Evolutionary conservation across 2,797 vertebrate genomes (phyloP).

Genomic region (Eospalax fontanierii): DNA sequence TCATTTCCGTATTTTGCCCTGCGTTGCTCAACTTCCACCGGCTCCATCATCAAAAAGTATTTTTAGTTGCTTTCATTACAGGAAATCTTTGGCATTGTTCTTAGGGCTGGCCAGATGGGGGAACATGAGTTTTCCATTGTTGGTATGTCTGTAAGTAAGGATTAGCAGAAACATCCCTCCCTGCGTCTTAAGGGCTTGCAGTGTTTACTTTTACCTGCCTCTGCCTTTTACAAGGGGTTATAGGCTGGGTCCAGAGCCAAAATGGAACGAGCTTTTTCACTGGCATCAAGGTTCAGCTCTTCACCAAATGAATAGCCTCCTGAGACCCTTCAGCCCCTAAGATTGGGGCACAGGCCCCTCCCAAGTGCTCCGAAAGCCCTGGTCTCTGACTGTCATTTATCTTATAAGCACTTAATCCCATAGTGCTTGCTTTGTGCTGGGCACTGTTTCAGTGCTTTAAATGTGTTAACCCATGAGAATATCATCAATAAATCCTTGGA

Average conservation of each 20-base stretch:
- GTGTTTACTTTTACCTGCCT: neutral
- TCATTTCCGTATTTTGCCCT: conserved; percentile 80
- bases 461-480: neutral
- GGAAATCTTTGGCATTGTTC: conserved; percentile 80
- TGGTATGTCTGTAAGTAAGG: conserved; percentile 27
- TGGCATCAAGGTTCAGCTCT: too few species aligned
- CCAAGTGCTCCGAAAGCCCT: neutral
- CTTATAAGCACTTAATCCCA: neutral
- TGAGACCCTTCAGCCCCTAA: neutral
- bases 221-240: neutral
- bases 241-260: neutral
- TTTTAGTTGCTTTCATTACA: conserved; percentile 83
- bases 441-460: neutral
- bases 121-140: conserved; percentile 63
- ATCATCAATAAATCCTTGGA: neutral
- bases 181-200: neutral
- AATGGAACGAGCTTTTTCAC: neutral
- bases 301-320: neutral
- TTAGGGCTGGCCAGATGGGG: conserved; percentile 72
- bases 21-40: conserved; percentile 81
- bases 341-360: neutral
- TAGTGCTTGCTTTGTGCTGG: neutral
- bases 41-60: conserved; percentile 85
- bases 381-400: neutral
- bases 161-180: conserved; percentile 11